Conservation (phyloP, 2,113 vertebrate genomes). For the Sylvietta virens region DNA sequence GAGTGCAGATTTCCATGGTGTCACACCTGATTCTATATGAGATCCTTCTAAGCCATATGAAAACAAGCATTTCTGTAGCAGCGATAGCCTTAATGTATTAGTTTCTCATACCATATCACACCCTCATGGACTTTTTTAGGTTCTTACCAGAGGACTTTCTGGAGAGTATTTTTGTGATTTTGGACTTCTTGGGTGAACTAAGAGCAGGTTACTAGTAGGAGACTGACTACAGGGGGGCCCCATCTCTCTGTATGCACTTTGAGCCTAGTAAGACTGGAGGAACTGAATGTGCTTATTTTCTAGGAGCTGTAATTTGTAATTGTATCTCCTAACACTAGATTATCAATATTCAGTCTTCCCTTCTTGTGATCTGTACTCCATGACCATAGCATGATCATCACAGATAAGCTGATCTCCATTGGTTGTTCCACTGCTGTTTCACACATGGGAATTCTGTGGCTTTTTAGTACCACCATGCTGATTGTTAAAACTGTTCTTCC, state of each 20-base stretch:
- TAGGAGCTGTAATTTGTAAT: not conserved
- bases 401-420: not conserved
- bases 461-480: not conserved
- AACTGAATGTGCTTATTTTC: not conserved
- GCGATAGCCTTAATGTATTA: not conserved
- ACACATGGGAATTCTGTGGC: not conserved
- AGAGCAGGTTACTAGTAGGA: not conserved
- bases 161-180: not conserved
- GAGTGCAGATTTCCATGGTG: not conserved
- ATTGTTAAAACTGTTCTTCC: not conserved
- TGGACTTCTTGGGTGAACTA: not conserved
- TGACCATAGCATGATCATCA: not conserved
- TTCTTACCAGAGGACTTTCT: not conserved
- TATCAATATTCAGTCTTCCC: not conserved
- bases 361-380: not conserved
- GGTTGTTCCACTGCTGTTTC: not conserved
- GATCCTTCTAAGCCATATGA: not conserved
- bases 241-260: not conserved
- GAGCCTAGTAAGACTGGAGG: not conserved
- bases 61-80: not conserved
- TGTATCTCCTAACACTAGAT: not conserved
- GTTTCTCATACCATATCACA: not conserved
- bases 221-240: rapidly evolving
- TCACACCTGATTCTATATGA: not conserved
- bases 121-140: rapidly evolving